Base-by-base conservation (phyloP, 2,888 invertebrate species). In the Mellilla xanthometata region DNA sequence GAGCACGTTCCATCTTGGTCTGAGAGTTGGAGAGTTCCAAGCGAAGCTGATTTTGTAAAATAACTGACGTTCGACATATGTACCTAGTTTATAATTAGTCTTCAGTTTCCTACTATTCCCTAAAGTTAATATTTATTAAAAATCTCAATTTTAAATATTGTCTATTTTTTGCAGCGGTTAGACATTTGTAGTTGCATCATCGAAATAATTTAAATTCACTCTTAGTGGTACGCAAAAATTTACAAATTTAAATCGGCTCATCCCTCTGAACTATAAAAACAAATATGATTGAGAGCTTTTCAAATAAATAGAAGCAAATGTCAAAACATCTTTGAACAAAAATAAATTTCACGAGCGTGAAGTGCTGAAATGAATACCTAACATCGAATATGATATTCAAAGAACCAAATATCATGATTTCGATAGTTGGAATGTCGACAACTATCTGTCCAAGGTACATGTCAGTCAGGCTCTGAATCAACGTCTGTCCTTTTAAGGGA, bases 401-500 rank as follows among this genome's bases (percentile, higher is more conserved):
- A 39, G 13, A 43, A 30, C 39, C 12, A 49, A 56, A 65, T 60
- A 61, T 62, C 62, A 64, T 56, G 54, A 68, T 53, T 51, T 35
- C 58, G 27, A 22, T 30, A 61, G n/a, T n/a, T n/a, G n/a, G 55
- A 60, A 53, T 53, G 62, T 72, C 65, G 63, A 69, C 68, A 65
- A 70, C 64, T 62, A 64, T 45, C 46, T 29, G 12, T 26, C 38
- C 31, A 47, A 42, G n/a, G 44, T 48, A 47, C 30, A 36, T 42
- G 41, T 54, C 41, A 40, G 43, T 39, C 38, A 39, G 24, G 42
- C 38, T 65, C 56, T 65, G 69, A 66, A 66, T 73, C 69, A 65
- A 62, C 62, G 60, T 58, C 65, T 56, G 39, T 54, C 85, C 83
- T 67, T 84, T 74, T 80, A 80, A 65, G 78, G 79, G 42, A 36